Base-by-base conservation (phyloP, 1,140 invertebrate genomes). In the Pygmarrhopalites habei region DNA sequence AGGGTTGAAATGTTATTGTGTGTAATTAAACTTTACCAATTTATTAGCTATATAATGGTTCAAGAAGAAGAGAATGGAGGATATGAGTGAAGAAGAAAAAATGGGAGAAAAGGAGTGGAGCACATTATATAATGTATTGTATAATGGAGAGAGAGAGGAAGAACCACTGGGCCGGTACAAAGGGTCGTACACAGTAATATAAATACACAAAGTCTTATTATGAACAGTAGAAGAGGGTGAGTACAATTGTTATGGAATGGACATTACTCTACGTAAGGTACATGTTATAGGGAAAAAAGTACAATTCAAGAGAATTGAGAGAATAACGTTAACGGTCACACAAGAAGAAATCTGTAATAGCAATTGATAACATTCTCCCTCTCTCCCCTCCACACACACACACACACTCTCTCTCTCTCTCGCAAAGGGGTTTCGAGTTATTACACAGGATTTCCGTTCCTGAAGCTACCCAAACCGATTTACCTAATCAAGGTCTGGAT, bases 391-490 rank as follows among this genome's bases (percentile, higher is more conserved):
- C 5, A 35, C n/a, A 46, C 44, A 46, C n/a, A 46, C 44, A 46
- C 44, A 26, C 28, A 52, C 49, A 35, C 32, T 7, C 15, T 15
- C 5, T 35, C 5, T 15, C 5, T 35, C 32, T 35, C 32, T 35
- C 5, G 32, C 32, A 5, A 25, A 41, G 35, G 44, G 57, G 32
- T 62, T 49, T 58, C 55, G 62, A 65, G 61, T 68, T 68, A 68
- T 68, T 68, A 62, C 67, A 70, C 68, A 70, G 68, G 68, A 70
- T 70, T 67, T 70, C 68, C 68, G 68, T 66, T 70, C 67, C 56
- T 64, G 61, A 66, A 62, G 55, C 60, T 61, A 57, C 60, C 58
- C 46, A 53, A 64, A 58, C 62, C 58, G 67, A 68, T 68, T 64
- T 67, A 62, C 35, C 62, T 70, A 64, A 67, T 67, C 65, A 70